These are phyloP conservation scores for Talpa occidentalis DNA, from an alignment of 2,113 vertebrate species.

Conservation along the genomic window DNA sequence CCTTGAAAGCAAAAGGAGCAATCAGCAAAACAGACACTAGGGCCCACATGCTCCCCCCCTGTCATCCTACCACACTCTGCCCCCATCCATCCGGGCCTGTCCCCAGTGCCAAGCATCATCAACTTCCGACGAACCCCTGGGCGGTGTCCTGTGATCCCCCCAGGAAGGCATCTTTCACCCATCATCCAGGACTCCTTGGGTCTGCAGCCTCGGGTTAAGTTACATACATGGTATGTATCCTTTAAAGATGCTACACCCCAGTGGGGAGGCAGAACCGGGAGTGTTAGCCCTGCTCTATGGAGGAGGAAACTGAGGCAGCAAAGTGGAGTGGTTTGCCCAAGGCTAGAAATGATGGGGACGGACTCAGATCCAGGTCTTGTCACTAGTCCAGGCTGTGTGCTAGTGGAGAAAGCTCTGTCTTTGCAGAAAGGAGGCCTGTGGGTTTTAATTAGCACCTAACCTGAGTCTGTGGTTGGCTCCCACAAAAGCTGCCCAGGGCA, in stretches of 20 bases:
- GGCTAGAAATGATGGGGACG: background rate
- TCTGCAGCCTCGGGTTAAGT: background rate
- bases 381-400: background rate
- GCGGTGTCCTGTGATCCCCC: background rate
- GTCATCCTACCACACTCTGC: background rate
- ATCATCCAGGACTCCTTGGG: background rate
- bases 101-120: background rate
- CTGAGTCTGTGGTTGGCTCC: background rate
- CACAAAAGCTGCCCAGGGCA: background rate
- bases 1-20: constrained; percentile 85
- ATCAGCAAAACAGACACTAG: constrained; percentile 76
- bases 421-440: background rate
- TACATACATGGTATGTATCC: background rate
- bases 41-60: constrained; percentile 24
- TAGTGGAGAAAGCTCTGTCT: background rate
- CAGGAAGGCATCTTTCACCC: background rate
- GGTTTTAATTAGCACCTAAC: background rate
- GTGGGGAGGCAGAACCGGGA: background rate
- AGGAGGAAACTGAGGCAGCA: constrained; percentile 45
- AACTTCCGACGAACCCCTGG: background rate
- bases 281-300: background rate
- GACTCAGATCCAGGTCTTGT: background rate
- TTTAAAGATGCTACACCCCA: background rate
- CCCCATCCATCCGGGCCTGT: constrained; percentile 22
- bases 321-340: background rate